Evolutionary conservation across 2,797 vertebrate genomes (phyloP), one percentile per base, ranked within the genome.

Genomic region (Chelidonichthys spinosus): DNA sequence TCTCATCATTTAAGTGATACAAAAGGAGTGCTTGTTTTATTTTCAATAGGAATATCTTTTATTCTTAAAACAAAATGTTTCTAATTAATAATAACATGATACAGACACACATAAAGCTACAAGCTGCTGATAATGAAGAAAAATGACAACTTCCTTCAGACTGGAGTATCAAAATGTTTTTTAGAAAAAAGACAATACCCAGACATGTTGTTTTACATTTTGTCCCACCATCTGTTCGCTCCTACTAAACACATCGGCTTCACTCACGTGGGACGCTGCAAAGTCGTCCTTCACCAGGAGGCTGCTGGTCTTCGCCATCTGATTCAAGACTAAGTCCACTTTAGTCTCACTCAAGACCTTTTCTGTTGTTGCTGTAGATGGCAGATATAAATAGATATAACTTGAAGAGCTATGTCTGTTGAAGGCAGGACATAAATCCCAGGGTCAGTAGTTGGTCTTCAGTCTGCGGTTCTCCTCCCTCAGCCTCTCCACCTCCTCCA

Each of bases 401-500:
- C 1, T 2, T 1, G 25, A 25, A 25, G 25, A 25, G 2, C 25
- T 25, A 25, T 25, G 25, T 25, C 25, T 25, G 25, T 25, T 25
- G 25, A 25, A 25, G 25, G 25, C 25, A 25, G 25, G 25, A 25
- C 25, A 25, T 18, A 11, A 37, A 59, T 46, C 60, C 2, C 8
- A 36, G 36, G 56, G n/a, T 98, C 93, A 99, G 93, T 96, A 99
- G 92, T 98, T 96, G 73, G 97, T 86, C 78, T 84, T 93, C 7
- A 99, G 95, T 75, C 94, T 93, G 88, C 94, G 96, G 90, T 98
- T 99, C 93, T 99, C 98, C 88, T 99, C 98, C 53, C 90, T 93
- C 17, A 99, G 94, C 88, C 90, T 96, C 93, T 99, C 96, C 39
- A 98, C 97, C 94, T 99, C 98, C 71, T 98, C 95, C 78, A 99